Conservation (phyloP, 2,888 invertebrate species). For the Gortyna flavago region DNA sequence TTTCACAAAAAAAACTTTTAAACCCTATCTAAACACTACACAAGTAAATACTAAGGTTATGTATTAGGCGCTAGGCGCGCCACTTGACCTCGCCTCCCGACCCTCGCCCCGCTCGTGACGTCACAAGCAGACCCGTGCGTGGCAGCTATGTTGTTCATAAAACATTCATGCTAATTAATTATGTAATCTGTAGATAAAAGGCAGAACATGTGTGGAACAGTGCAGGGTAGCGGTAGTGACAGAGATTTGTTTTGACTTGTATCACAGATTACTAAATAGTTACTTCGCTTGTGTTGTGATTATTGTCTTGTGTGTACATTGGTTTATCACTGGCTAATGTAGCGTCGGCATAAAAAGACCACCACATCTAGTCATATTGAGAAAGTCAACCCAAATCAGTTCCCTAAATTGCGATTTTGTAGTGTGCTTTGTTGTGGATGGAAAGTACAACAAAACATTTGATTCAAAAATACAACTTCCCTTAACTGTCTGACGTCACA, state of each 20-base stretch:
- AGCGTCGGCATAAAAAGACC: background rate
- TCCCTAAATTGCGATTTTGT: background rate
- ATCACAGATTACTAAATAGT: too few species aligned
- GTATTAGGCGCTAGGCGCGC: conserved; percentile 28
- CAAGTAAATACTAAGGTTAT: conserved; percentile 44
- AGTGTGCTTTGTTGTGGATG: background rate
- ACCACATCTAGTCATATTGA: background rate
- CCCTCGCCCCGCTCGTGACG: conserved; percentile 25
- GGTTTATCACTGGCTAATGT: background rate
- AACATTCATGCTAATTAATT: conserved; percentile 42
- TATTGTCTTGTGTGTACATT: too few species aligned
- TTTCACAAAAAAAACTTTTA: background rate
- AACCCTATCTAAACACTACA: conserved; percentile 31
- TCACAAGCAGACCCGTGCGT: conserved; percentile 27
- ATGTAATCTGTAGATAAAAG: conserved; percentile 33
- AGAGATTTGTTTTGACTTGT: background rate
- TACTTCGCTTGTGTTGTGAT: too few species aligned
- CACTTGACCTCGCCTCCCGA: conserved; percentile 19
- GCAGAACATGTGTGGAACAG: background rate
- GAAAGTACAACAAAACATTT: background rate
- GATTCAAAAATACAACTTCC: background rate
- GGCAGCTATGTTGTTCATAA: conserved; percentile 14
- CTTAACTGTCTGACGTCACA: conserved; percentile 29
- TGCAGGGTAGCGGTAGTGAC: background rate
- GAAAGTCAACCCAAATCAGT: too few species aligned